Evolutionary conservation across 2,888 invertebrate species (phyloP), one percentile per base, ranked within the genome.

Genomic region (Anagyrus pseudococci): DNA sequence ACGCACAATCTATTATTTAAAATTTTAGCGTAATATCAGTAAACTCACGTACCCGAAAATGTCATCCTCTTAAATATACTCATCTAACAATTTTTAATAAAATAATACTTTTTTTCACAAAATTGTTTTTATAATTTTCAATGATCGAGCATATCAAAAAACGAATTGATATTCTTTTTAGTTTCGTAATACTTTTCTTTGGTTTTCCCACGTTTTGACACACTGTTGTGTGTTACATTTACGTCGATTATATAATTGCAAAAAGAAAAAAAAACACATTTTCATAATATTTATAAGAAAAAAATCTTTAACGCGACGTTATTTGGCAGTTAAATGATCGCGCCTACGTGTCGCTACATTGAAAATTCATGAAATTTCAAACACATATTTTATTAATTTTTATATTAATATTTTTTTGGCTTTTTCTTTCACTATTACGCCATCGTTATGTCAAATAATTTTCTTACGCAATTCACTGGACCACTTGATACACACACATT

Each of bases 81-180:
- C 22, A 56, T 56, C 43, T 64, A 64, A 59, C 64, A 59, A 50
- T 56, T 23, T 56, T 59, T 48, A 40, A 49, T 52, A 64, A 52
- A 64, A 64, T 59, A 59, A 64, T 56, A 50, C 41, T 40, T 46
- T 58, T 48, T 48, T 23, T 25, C 41, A 25, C 22, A 33, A 55
- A 62, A 48, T 20, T 10, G 1, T 61, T 44, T 46, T 55, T 19
- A 48, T 13, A 22, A 25, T 55, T 22, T 25, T 50, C 40, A 50
- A 29, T 53, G 20, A 1, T 40, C 41, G 33, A 55, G 26, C 26
- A 23, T 48, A 44, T 49, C 43, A 54, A 57, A 56, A 57, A 44
- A n/a, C n/a, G n/a, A n/a, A n/a, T n/a, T n/a, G n/a, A n/a, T n/a
- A n/a, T n/a, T n/a, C n/a, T n/a, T n/a, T n/a, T n/a, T n/a, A n/a